phyloP scores from a whole-genome alignment of 2,888 invertebrate species.

The Drosophila fulvimacula region DNA sequence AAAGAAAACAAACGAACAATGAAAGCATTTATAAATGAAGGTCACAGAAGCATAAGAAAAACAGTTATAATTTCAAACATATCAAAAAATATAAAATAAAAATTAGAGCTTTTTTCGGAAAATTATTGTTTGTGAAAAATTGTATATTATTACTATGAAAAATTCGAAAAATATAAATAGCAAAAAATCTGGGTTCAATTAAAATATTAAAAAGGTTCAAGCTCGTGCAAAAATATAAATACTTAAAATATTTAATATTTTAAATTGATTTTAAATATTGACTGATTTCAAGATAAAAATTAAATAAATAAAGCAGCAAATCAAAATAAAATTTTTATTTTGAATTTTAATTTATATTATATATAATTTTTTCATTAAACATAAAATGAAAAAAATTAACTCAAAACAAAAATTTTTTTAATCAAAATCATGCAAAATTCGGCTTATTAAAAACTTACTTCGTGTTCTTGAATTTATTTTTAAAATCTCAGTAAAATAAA shows the following conservation, averaged over 20 bases:
- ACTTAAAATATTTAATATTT: too few species aligned
- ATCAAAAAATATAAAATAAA: too few species aligned
- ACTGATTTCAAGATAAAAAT: too few species aligned
- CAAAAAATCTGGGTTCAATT: not conserved
- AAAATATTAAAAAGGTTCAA: not conserved
- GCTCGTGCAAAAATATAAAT: not conserved
- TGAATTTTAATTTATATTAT: too few species aligned
- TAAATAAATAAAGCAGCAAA: too few species aligned
- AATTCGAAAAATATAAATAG: not conserved
- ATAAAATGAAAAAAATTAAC: not conserved
- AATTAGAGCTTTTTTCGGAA: too few species aligned
- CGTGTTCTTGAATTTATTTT: conserved; percentile 3
- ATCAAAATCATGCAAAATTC: conserved; percentile 39
- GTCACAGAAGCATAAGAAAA: not conserved
- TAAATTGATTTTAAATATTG: too few species aligned
- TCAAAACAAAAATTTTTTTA: not conserved
- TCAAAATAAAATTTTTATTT: too few species aligned
- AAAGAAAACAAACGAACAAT: conserved; percentile 1
- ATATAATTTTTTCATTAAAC: too few species aligned
- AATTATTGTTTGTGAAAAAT: too few species aligned
- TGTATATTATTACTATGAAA: too few species aligned
- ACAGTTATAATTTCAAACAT: too few species aligned
- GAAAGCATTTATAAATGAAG: not conserved
- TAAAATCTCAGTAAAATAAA: conserved; percentile 17
- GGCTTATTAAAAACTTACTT: conserved; percentile 37